Evolutionary conservation across 2,113 vertebrate genomes (phyloP).

Genomic region (Phodopus roborovskii): DNA sequence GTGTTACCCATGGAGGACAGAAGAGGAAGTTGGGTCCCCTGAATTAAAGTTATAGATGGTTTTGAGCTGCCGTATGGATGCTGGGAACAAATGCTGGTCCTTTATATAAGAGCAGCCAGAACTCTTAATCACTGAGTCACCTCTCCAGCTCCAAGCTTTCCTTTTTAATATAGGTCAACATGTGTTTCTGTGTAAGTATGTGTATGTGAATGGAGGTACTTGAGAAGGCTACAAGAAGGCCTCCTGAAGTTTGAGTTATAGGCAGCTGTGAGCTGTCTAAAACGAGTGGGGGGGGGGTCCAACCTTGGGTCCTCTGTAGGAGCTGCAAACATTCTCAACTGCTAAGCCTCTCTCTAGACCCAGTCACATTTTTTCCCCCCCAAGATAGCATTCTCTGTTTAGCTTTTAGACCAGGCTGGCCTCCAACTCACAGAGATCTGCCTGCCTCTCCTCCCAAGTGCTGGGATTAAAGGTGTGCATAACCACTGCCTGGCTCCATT

Average conservation of each 20-base stretch:
- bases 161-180: not conserved
- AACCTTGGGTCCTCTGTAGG: not conserved
- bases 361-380: too few species aligned
- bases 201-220: not conserved
- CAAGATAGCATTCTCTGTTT: too few species aligned
- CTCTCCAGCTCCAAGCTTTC: not conserved
- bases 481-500: too few species aligned
- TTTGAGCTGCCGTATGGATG: too few species aligned
- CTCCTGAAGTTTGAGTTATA: not conserved
- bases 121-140: not conserved
- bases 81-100: not conserved
- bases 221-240: not conserved
- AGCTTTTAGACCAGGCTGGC: too few species aligned
- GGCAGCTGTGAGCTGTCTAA: not conserved
- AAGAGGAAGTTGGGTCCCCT: not conserved
- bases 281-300: not conserved
- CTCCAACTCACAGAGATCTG: too few species aligned
- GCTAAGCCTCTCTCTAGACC: not conserved
- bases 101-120: not conserved
- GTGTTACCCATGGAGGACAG: not conserved
- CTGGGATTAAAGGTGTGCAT: too few species aligned
- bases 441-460: too few species aligned
- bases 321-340: not conserved
- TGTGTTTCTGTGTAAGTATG: not conserved
- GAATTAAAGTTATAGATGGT: too few species aligned